Percentiles rank a stretch among this genome's conserved stretches.
Conservation (phyloP, 2,888 invertebrate species). For the Gerris lacustris region DNA sequence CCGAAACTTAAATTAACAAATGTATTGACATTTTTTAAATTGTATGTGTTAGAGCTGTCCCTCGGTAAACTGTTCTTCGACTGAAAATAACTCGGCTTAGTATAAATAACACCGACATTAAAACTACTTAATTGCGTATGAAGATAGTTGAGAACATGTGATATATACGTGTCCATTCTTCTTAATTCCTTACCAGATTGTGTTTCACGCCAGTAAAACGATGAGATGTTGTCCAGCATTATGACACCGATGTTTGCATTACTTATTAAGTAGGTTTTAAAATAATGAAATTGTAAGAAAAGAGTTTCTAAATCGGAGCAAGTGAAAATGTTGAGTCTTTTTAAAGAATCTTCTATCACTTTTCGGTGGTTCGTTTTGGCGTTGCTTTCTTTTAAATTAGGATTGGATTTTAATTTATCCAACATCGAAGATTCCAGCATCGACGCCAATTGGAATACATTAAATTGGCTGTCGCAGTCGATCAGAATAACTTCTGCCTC, state of each 20-base stretch:
- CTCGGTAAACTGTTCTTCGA: background rate
- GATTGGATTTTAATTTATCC: background rate
- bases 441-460: background rate
- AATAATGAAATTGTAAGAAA: background rate
- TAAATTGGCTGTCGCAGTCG: background rate
- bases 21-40: background rate
- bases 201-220: background rate
- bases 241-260: background rate
- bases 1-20: background rate
- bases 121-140: background rate
- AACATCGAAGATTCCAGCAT: background rate
- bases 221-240: background rate
- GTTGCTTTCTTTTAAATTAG: background rate
- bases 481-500: background rate
- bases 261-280: background rate
- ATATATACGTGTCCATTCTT: background rate
- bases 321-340: background rate
- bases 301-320: background rate
- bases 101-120: background rate
- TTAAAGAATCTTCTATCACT: background rate
- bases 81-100: background rate
- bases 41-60: background rate
- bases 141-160: background rate
- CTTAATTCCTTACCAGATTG: background rate
- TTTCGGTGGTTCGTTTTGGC: background rate